Evolutionary conservation across 2,888 invertebrate species (phyloP).

Genomic region (Caenorhabditis sp.): DNA sequence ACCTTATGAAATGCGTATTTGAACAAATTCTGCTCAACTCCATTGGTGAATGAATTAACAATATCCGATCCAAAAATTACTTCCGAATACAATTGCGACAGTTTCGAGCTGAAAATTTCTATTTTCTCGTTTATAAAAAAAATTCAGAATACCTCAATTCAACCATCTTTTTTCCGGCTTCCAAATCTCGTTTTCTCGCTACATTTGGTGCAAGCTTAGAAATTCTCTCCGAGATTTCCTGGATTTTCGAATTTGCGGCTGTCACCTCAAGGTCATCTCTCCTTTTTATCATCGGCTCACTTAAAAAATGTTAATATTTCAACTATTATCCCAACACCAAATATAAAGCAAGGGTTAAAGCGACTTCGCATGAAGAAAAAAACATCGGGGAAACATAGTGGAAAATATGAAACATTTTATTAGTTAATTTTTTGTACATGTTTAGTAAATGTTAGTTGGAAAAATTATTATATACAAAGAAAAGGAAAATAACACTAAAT

Average conservation of each 20-base stretch:
- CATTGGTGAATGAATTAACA: slow-evolving; percentile 36
- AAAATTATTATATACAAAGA: too few relatives aligned
- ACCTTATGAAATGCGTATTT: slow-evolving; percentile 49
- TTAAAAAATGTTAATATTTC: neutral
- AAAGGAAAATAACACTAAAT: neutral
- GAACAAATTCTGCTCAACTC: slow-evolving; percentile 50
- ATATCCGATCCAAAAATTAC: slow-evolving; percentile 30
- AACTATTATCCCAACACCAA: neutral
- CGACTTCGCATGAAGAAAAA: neutral
- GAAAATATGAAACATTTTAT: neutral
- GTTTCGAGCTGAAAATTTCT: slow-evolving; percentile 25
- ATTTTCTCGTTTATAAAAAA: neutral
- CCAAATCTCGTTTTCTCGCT: slow-evolving; percentile 36
- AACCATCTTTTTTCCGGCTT: slow-evolving; percentile 40
- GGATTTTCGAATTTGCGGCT: neutral
- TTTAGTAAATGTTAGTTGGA: too few relatives aligned
- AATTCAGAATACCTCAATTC: slow-evolving; percentile 38
- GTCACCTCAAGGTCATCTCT: neutral
- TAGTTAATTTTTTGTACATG: neutral
- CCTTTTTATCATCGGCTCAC: neutral
- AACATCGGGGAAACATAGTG: neutral
- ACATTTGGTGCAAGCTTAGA: slow-evolving; percentile 20
- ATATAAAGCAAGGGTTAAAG: neutral
- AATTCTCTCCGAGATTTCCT: slow-evolving; percentile 26
- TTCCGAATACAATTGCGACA: slow-evolving; percentile 30